A percentile compares a stretch with the other conserved stretches of the same genome.
Conservation (phyloP, 2,888 invertebrate genomes). For the Nomada lathburiana region DNA sequence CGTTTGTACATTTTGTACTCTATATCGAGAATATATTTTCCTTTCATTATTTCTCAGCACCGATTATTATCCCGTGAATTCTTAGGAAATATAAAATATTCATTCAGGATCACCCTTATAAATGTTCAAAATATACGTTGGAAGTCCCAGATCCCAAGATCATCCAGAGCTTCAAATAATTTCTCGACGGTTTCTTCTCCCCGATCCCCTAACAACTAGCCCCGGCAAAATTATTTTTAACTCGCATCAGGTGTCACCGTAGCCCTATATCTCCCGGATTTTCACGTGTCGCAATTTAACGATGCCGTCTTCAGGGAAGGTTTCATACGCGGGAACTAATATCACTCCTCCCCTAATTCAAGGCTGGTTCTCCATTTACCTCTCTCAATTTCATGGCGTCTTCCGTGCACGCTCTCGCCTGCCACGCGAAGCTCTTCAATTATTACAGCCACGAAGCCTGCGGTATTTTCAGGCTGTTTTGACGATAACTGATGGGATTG, state of each 20-base stretch:
- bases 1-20: too few species aligned
- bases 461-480: slow-evolving; percentile 71
- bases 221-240: background rate
- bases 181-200: too few species aligned
- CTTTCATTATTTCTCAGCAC: too few species aligned
- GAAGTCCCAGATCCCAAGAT: too few species aligned
- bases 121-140: too few species aligned
- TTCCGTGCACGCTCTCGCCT: slow-evolving; percentile 12
- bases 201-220: background rate
- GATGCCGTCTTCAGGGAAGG: slow-evolving; percentile 12
- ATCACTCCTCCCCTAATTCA: slow-evolving; percentile 66
- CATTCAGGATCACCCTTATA: too few species aligned
- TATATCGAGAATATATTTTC: too few species aligned
- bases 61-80: too few species aligned
- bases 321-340: slow-evolving; percentile 50
- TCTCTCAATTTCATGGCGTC: slow-evolving; percentile 66
- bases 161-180: too few species aligned
- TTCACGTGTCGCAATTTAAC: slow-evolving; percentile 39
- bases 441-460: slow-evolving; percentile 66
- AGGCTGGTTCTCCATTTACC: slow-evolving; percentile 67
- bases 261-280: background rate
- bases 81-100: too few species aligned
- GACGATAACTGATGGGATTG: slow-evolving; percentile 74
- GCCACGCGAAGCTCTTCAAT: slow-evolving; percentile 66
- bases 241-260: background rate